phyloP scores from a whole-genome alignment of 2,888 invertebrate genomes.

The Cryptus armator region DNA sequence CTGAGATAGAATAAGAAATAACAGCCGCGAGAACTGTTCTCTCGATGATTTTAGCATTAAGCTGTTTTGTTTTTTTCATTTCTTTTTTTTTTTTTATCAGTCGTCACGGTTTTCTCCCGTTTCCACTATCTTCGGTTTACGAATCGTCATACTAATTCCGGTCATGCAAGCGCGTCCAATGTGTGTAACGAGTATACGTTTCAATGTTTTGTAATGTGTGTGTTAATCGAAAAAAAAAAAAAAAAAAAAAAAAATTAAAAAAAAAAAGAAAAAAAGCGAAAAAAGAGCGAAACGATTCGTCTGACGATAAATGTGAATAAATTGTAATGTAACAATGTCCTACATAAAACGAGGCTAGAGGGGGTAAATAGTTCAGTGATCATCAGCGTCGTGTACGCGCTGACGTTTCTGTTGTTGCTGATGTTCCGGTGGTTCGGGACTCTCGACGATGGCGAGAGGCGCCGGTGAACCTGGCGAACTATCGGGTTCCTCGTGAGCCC shows the following conservation, averaged over 20 bases:
- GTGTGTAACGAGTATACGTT: neutral
- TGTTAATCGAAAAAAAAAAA: conserved; percentile 22
- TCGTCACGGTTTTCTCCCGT: neutral
- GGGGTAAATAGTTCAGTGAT: conserved; percentile 81
- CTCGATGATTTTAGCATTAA: neutral
- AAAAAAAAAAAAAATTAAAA: conserved; percentile 15
- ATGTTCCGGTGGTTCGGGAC: conserved; percentile 82
- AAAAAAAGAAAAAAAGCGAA: conserved; percentile 70
- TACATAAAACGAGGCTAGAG: conserved; percentile 78
- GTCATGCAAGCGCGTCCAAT: conserved; percentile 32
- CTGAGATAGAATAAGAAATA: neutral
- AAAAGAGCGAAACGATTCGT: conserved; percentile 75
- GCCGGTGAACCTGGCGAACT: conserved; percentile 84
- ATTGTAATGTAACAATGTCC: conserved; percentile 81
- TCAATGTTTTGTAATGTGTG: neutral
- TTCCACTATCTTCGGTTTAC: neutral
- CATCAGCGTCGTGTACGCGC: conserved; percentile 83
- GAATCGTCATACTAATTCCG: conserved; percentile 32
- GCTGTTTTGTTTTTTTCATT: conserved; percentile 3
- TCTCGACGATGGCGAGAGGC: conserved; percentile 84
- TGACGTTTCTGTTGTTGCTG: conserved; percentile 80
- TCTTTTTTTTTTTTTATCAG: conserved; percentile 12
- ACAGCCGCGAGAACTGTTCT: neutral
- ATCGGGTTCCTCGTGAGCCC: conserved; percentile 83
- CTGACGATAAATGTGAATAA: conserved; percentile 78